These are phyloP conservation scores for Porites lutea DNA, from an alignment of 64 coral and sea anemone genomes.

Conservation along the genomic window DNA sequence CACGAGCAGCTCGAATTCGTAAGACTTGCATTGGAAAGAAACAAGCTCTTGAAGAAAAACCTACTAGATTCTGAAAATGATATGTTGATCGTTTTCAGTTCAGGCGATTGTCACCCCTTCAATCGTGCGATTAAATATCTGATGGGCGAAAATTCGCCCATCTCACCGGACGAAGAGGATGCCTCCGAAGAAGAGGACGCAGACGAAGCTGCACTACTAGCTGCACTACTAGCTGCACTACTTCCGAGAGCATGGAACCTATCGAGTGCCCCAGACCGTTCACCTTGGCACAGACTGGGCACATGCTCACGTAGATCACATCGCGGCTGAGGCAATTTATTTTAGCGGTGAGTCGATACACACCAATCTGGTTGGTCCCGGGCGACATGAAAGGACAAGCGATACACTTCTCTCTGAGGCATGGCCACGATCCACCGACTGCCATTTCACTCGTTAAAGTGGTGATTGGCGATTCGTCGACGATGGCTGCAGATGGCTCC, in stretches of 20 bases:
- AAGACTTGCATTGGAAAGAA: too few species aligned
- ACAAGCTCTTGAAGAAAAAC: too few species aligned
- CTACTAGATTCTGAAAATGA: too few species aligned
- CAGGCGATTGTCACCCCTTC: too few species aligned
- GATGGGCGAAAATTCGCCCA: too few species aligned
- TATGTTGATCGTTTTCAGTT: too few species aligned
- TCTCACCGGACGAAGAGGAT: too few species aligned
- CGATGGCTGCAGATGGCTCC: too few species aligned
- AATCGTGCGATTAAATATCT: too few species aligned
- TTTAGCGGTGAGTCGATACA: not conserved
- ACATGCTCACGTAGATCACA: not conserved
- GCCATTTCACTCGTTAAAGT: not conserved
- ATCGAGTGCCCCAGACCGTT: not conserved
- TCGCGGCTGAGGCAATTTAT: not conserved
- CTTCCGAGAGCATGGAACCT: not conserved
- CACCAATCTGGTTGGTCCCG: not conserved
- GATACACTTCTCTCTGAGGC: not conserved
- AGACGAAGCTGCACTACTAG: too few species aligned
- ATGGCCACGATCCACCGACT: not conserved
- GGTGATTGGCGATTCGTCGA: not conserved
- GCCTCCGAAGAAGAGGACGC: too few species aligned
- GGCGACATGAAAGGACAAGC: not conserved
- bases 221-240: not conserved
- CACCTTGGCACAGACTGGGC: not conserved
- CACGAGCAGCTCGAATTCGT: too few species aligned